Evolutionary conservation across 1,140 invertebrate species (phyloP), one percentile per base, ranked within the genome.

Genomic region (Mercenaria mercenaria): DNA sequence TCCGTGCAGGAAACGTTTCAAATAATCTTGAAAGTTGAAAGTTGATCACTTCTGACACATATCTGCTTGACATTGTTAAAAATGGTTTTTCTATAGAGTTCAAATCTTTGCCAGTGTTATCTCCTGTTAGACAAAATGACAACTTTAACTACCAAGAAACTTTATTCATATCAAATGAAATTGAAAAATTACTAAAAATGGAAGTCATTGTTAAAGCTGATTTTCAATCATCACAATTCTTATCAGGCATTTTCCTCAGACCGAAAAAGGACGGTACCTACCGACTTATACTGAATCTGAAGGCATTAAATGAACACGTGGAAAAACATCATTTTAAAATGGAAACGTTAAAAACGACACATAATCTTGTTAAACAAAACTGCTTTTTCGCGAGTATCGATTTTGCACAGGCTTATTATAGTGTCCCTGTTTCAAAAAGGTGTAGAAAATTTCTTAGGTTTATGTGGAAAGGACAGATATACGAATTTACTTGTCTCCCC

Each of bases 381-480:
- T 29, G 26, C 23, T 91, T 47, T 59, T 89, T 92, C 76, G 88
- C 84, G 74, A 90, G 77, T 34, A 64, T 89, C 20, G 88, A 91
- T 82, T 39, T 91, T 20, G 83, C 39, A n/a, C 67, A 92, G 91
- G 92, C 84, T 11, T 92, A 92, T 72, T 91, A 69, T 76, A 34
- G 41, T 80, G 76, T 80, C 0, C 76, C 41, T 47, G 29, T 80
- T 80, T 13, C 41, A 11, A 4, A 50, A 47, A n/a, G 50, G 1
- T n/a, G 47, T 15, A 37, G 47, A 80, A 47, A 47, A 47, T 47
- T 50, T 39, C 32, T 80, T 6, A 47, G 59, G 1, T 82, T 82
- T 41, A 64, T 23, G 61, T 43, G 43, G 37, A 13, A 43, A 10
- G 59, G 59, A 34, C 1, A 74, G 50, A 43, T 47, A 8, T 47